Conservation (phyloP, 2,797 vertebrate species). For the Falco novaeseelandiae region DNA sequence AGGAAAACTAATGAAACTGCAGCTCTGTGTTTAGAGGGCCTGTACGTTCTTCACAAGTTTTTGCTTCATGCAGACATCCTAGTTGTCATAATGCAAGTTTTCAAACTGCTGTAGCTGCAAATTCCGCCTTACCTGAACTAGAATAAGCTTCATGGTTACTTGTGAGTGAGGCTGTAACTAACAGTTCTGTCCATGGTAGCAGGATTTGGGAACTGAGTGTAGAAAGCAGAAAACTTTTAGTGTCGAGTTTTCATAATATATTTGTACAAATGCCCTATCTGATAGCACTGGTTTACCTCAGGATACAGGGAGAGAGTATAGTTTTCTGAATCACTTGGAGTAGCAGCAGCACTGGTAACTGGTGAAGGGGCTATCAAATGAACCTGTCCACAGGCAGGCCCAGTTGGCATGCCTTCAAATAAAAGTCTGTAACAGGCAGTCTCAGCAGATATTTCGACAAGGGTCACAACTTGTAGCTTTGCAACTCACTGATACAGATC, state of each 20-base stretch:
- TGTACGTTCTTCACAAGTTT: neutral
- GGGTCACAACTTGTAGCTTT: neutral
- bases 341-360: neutral
- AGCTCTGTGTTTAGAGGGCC: neutral
- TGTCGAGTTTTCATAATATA: neutral
- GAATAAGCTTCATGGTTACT: neutral
- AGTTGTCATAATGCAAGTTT: neutral
- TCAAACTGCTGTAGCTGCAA: neutral
- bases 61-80: neutral
- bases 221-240: neutral
- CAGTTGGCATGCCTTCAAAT: neutral
- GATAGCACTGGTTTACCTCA: neutral
- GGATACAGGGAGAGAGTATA: neutral
- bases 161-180: neutral
- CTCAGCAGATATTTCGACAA: neutral
- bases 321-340: neutral
- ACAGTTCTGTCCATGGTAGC: neutral
- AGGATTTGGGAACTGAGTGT: neutral
- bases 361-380: neutral
- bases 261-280: neutral
- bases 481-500: neutral
- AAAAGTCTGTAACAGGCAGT: neutral
- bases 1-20: neutral
- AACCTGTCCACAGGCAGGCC: neutral
- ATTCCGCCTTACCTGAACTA: neutral